Evolutionary conservation across 2,113 vertebrate genomes (phyloP).

Genomic region (Sturnus vulgaris): DNA sequence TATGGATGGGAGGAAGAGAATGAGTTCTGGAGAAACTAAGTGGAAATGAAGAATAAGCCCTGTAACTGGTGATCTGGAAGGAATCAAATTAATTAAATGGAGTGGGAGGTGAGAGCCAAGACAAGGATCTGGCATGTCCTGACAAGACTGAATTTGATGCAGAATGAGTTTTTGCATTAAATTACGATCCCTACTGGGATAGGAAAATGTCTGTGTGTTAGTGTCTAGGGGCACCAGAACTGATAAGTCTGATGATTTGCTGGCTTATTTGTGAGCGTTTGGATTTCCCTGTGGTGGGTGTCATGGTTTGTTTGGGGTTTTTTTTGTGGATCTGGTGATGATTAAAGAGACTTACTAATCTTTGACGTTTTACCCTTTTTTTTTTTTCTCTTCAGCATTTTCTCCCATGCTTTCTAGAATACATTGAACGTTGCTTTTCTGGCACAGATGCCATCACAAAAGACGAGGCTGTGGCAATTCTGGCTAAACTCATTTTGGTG

Average conservation of each 20-base stretch:
- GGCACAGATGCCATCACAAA: slow-evolving; percentile 52
- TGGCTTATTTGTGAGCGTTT: background rate
- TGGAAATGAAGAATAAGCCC: background rate
- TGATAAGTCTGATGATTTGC: background rate
- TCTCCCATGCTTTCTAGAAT: slow-evolving; percentile 84
- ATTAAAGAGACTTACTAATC: background rate
- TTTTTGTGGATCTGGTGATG: background rate
- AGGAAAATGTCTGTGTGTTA: background rate
- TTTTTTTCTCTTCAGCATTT: slow-evolving; percentile 76
- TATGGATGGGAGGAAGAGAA: background rate
- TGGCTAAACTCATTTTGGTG: slow-evolving; percentile 86
- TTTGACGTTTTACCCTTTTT: background rate
- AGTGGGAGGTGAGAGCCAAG: background rate
- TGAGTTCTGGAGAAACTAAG: background rate
- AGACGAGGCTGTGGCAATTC: slow-evolving; percentile 75
- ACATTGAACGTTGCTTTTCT: slow-evolving; percentile 75
- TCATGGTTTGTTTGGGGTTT: rapidly evolving
- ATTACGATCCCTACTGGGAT: background rate
- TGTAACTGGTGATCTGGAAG: background rate
- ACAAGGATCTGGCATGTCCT: background rate
- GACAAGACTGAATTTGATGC: background rate
- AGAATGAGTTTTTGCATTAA: background rate
- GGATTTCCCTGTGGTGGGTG: background rate
- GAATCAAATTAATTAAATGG: background rate
- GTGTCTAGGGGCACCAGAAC: background rate